These are phyloP conservation scores for Polyploca ridens DNA, from an alignment of 2,888 invertebrate species.

Conservation along the genomic window DNA sequence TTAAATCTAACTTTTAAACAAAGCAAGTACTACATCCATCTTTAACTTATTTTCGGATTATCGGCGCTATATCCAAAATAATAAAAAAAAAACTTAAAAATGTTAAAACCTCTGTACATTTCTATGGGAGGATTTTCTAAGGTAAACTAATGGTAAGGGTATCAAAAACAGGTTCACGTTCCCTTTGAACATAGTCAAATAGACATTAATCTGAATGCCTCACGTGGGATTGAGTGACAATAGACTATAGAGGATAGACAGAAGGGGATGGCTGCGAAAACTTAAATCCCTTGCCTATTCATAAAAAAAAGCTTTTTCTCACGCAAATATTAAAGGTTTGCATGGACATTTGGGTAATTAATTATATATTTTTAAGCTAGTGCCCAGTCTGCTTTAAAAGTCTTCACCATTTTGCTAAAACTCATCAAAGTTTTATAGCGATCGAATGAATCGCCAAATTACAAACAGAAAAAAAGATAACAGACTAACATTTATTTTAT, in stretches of 20 bases:
- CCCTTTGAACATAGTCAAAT: conserved; percentile 66
- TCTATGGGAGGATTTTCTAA: conserved; percentile 47
- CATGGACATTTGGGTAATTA: background rate
- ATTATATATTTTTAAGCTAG: background rate
- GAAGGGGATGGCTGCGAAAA: conserved; percentile 59
- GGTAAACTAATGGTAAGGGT: conserved; percentile 51
- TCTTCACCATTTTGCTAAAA: too few relatives aligned
- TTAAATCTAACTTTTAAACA: too few relatives aligned
- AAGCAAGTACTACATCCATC: too few relatives aligned
- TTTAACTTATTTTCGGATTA: too few relatives aligned
- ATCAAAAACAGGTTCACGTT: conserved; percentile 65
- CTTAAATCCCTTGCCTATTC: conserved; percentile 55
- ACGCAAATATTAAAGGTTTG: conserved; percentile 40
- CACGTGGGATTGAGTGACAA: conserved; percentile 53
- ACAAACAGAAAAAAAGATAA: too few relatives aligned
- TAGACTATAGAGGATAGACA: conserved; percentile 49
- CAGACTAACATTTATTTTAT: too few relatives aligned
- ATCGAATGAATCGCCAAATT: too few relatives aligned
- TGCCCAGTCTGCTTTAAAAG: too few relatives aligned
- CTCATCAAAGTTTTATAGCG: too few relatives aligned
- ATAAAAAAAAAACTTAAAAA: conserved; percentile 23
- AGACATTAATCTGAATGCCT: conserved; percentile 57
- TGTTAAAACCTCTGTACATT: conserved; percentile 46
- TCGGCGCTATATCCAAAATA: too few relatives aligned
- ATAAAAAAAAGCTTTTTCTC: conserved; percentile 57